Conservation (phyloP, 2,797 vertebrate genomes). For the Hypotaenidia okinawae region DNA sequence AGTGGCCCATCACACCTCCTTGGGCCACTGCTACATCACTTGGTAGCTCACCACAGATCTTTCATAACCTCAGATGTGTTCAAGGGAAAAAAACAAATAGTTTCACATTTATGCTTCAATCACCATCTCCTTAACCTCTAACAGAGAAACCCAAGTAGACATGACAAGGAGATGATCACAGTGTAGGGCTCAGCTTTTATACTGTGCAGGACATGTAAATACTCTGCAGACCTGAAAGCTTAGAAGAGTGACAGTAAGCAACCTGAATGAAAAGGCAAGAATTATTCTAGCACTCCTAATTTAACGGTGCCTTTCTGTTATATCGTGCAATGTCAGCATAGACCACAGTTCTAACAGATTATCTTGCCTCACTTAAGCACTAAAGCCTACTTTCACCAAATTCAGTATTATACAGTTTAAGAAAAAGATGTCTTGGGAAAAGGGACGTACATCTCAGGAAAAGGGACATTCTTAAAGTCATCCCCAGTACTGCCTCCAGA, state of each 20-base stretch:
- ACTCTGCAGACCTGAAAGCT: background rate
- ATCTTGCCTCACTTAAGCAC: background rate
- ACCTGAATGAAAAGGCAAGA: background rate
- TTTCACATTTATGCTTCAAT: background rate
- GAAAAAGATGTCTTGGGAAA: background rate
- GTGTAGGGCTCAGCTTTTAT: background rate
- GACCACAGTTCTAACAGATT: background rate
- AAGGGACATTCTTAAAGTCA: background rate
- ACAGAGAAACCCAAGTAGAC: background rate
- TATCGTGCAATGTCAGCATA: background rate
- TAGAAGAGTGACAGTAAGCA: background rate
- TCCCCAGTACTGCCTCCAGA: background rate
- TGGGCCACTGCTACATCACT: background rate
- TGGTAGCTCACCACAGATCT: background rate
- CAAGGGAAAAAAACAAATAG: background rate
- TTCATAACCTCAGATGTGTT: background rate
- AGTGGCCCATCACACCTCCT: background rate
- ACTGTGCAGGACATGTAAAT: background rate
- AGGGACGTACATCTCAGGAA: background rate
- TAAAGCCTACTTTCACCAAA: background rate
- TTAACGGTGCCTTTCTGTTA: background rate
- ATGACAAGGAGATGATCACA: background rate
- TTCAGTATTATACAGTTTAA: background rate
- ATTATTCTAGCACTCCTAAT: background rate
- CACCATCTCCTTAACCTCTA: background rate